These are phyloP conservation scores for Squalus acanthias DNA, from an alignment of 2,797 vertebrate species.

Conservation along the genomic window DNA sequence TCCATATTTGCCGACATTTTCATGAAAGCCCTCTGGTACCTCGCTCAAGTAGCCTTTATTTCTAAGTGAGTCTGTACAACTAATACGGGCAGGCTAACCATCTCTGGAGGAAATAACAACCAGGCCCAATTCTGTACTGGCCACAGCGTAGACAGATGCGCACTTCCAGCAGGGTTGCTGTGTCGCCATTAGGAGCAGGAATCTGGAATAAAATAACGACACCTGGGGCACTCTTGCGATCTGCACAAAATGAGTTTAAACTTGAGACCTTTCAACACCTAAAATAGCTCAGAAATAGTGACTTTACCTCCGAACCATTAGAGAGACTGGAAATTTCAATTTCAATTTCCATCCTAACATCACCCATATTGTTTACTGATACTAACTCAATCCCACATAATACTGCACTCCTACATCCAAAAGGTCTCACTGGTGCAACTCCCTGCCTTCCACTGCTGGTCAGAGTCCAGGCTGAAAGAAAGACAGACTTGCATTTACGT, in stretches of 20 bases:
- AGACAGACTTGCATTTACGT: background rate
- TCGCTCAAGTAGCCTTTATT: background rate
- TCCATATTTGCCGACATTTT: background rate
- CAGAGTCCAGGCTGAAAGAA: background rate
- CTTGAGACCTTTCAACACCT: background rate
- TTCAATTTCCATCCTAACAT: background rate
- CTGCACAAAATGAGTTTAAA: background rate
- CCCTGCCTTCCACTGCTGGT: background rate
- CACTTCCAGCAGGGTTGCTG: background rate
- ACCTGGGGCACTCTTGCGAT: background rate
- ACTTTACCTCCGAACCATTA: background rate
- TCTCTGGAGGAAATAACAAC: background rate
- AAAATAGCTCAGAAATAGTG: background rate
- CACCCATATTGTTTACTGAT: background rate
- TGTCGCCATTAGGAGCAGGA: background rate
- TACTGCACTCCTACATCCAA: background rate
- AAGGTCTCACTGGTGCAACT: background rate
- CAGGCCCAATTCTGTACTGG: background rate
- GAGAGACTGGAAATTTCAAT: background rate
- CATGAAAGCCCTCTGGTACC: background rate
- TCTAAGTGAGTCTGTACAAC: background rate
- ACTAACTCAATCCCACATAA: background rate
- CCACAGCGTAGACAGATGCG: background rate
- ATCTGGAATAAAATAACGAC: too few species aligned
- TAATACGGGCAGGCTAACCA: background rate